phyloP scores from a whole-genome alignment of 2,888 invertebrate genomes.

The Cantharis nigra region DNA sequence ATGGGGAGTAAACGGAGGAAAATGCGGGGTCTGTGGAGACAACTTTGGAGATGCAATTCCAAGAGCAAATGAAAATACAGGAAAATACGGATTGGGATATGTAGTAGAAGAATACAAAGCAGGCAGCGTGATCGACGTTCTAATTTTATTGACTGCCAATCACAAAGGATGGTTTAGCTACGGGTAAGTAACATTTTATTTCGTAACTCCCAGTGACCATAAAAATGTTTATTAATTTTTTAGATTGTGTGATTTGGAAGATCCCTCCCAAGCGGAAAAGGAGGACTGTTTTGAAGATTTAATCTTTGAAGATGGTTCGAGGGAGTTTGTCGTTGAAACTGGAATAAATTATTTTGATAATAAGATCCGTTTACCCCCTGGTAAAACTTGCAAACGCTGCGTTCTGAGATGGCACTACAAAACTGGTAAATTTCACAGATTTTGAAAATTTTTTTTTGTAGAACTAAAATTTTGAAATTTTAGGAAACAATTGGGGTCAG shows the following conservation, averaged over 20 bases:
- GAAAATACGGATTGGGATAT: conserved; percentile 54
- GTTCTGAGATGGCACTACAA: conserved; percentile 52
- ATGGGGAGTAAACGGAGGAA: conserved; percentile 34
- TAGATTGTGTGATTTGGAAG: conserved; percentile 40
- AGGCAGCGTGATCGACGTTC: conserved; percentile 46
- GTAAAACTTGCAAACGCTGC: conserved; percentile 47
- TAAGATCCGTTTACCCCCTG: conserved; percentile 43
- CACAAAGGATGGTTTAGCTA: conserved; percentile 50
- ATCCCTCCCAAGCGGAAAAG: conserved; percentile 37
- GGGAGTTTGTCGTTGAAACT: conserved; percentile 33
- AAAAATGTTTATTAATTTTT: conserved; percentile 14
- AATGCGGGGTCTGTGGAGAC: conserved; percentile 49
- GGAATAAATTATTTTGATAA: conserved; percentile 33
- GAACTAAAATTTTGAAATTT: conserved; percentile 7
- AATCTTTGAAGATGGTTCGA: conserved; percentile 35
- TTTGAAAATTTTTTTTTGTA: not conserved
- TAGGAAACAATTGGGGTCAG: conserved; percentile 52
- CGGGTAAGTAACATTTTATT: conserved; percentile 31
- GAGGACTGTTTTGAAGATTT: conserved; percentile 43
- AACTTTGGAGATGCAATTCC: conserved; percentile 48
- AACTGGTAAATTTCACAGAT: conserved; percentile 39
- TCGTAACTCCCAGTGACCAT: too few relatives aligned
- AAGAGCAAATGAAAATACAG: conserved; percentile 54
- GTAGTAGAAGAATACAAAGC: conserved; percentile 49
- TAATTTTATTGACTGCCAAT: conserved; percentile 52